Base-by-base conservation (phyloP, 2,113 vertebrate genomes). In the Notothenia coriiceps region DNA sequence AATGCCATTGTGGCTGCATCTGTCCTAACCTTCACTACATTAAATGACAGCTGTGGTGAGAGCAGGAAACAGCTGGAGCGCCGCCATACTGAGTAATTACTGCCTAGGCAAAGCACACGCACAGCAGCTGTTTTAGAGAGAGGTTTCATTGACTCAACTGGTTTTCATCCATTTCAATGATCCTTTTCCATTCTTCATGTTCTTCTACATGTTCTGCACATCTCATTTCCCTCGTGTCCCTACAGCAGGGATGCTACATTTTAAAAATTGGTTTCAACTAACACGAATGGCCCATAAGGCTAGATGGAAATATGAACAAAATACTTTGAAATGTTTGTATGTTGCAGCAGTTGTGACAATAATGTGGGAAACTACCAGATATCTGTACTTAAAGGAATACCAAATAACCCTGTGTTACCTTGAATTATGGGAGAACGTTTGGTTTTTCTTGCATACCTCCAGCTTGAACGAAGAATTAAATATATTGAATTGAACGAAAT, bases 161-260 rank as follows among this genome's bases (percentile, higher is more conserved):
- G 85, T 79, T 79, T 70, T 51, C 60, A 83, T 87, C 12, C 47
- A 83, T 81, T 79, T 82, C 69, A 67, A 85, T 84, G 59, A 46
- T 73, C 77, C 54, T 63, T 79, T 18, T 1, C 17, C 61, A 10
- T 60, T 40, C 4, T 12, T 49, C 55, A 49, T 20, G 63, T 18
- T 62, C 25, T 77, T 50, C n/a, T 50, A 46, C 25, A 49, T 9
- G 25, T 66, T 17, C 50, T 44, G 3, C 40, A 49, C 14, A 52
- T 56, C 55, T 72, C n/a, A 60, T 80, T 25, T 52, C 55, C 14
- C 11, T 33, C 10, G 10, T 67, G 40, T 33, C 25, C 43, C 10
- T 4, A 17, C 4, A 44, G 12, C 12, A 57, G 8, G 40, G 49
- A 51, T 15, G 5, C 12, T 43, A 46, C 5, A 12, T 49, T 17